Conservation (phyloP, 2,113 vertebrate genomes). For the mouse (Mus musculus) region GRCm39 chr16:96722501-96723000, state of each 20-base stretch:
- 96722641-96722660: neutral
- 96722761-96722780: neutral
- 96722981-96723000: neutral
- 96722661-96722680: neutral
- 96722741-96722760: neutral
- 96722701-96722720: neutral
- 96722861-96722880: too few relatives aligned
- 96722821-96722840: accelerated
- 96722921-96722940: too few relatives aligned
- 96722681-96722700: neutral
- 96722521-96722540: neutral
- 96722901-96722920: neutral
- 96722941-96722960: neutral
- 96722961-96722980: neutral
- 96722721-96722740: accelerated
- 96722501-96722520: neutral
- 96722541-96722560: neutral
- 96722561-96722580: neutral
- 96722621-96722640: neutral
- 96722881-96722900: neutral
- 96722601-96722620: neutral
- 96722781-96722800: neutral
- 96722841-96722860: neutral
- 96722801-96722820: neutral
- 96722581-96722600: neutral